These are phyloP conservation scores for Quiscalus mexicanus DNA, from an alignment of 2,113 vertebrate species.

Conservation along the genomic window DNA sequence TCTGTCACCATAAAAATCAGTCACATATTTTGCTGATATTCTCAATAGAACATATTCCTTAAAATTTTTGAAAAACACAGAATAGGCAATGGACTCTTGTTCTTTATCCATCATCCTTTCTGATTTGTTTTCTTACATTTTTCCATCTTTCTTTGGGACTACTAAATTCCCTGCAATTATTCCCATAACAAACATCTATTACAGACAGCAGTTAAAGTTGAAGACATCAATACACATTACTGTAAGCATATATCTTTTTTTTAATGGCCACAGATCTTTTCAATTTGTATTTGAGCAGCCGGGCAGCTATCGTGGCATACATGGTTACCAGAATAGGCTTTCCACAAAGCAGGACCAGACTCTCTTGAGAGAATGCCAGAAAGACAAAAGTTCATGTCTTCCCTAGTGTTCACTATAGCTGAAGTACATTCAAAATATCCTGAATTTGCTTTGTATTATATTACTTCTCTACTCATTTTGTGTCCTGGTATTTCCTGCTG, in stretches of 20 bases:
- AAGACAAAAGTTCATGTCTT: slow-evolving; percentile 11
- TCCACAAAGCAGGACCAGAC: slow-evolving; percentile 22
- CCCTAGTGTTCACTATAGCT: neutral
- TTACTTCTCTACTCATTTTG: slow-evolving; percentile 6
- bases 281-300: slow-evolving; percentile 30
- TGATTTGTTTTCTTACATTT: neutral
- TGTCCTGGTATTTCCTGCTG: slow-evolving; percentile 34
- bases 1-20: neutral
- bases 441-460: neutral
- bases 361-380: slow-evolving; percentile 18
- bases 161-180: neutral
- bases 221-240: neutral
- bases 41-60: neutral
- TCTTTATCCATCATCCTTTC: neutral
- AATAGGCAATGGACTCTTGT: neutral
- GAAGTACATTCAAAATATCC: slow-evolving; percentile 27
- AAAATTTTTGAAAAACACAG: neutral
- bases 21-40: neutral
- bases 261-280: neutral
- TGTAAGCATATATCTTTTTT: neutral
- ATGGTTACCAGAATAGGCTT: neutral
- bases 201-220: neutral
- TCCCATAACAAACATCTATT: neutral
- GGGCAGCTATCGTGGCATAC: neutral
- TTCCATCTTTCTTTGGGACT: neutral